Base-by-base conservation (phyloP, 2,113 vertebrate genomes). In the Ammodytes marinus region DNA sequence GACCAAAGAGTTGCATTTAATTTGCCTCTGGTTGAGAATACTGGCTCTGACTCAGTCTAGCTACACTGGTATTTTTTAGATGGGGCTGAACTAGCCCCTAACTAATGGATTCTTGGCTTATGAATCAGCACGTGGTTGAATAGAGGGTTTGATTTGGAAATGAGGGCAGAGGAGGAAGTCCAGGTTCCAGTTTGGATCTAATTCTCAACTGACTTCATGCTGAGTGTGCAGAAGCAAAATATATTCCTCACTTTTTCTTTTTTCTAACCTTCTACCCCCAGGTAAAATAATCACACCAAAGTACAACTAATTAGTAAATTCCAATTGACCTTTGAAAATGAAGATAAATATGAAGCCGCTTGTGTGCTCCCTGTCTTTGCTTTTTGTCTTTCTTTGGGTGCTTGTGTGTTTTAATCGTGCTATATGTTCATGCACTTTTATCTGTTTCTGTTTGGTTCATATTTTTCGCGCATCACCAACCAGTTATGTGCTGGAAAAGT, bases 1-100 rank as follows among this genome's bases (percentile, higher is more conserved):
- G 79, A 76, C 82, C 83, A 84, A 83, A 89, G 60, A 74, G 61
- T 80, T 46, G 42, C 55, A 69, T 63, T 49, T 85, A 72, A 82
- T 85, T 83, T 86, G 69, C 68, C 65, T 69, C 52, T 82, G 74
- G 81, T 79, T 83, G 59, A 75, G 64, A 85, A 71, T 42, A 63
- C 61, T 63, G 59, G 49, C 67, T 80, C 37, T 81, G 17, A 89
- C 35, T 78, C 45, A 40, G 61, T 54, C n/a, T 43, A 35, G 35
- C 73, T 70, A 2, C 10, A 17, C 37, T 69, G 64, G 55, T 84
- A 70, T 84, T 85, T 85, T 88, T 87, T 72, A 72, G 70, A 84
- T 76, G 40, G 19, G 43, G 42, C 12, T 72, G 46, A 79, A 76
- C 49, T 74, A 68, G 46, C 65, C 66, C 63, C 80, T 69, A 76